Evolutionary conservation across 2,113 vertebrate species (phyloP).

Genomic region (Myiagra hebetior): DNA sequence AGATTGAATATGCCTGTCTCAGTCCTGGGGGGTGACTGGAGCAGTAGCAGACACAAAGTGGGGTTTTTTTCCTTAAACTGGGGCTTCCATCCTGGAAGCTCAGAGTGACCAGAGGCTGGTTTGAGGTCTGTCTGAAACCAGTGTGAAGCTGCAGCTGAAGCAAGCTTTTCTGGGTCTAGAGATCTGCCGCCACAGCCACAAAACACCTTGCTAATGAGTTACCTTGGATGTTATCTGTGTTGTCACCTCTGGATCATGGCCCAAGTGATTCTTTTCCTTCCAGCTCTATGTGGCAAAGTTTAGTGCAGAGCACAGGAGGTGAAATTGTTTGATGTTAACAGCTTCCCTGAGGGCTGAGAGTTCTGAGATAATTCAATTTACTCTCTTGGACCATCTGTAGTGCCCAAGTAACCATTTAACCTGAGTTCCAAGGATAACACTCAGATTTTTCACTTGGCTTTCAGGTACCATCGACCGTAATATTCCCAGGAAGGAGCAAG

Average conservation of each 20-base stretch:
- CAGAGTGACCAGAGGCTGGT: background rate
- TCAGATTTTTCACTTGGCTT: slow-evolving; percentile 4
- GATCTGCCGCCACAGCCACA: background rate
- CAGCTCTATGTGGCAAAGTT: background rate
- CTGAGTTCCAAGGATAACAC: background rate
- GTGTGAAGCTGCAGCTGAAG: background rate
- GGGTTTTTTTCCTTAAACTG: background rate
- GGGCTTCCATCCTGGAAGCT: background rate
- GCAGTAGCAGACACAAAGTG: background rate
- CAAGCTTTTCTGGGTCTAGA: background rate
- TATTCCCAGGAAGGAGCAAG: slow-evolving; percentile 39
- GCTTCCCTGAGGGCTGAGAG: background rate
- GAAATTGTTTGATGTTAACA: background rate
- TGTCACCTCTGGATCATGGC: background rate
- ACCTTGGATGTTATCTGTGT: background rate
- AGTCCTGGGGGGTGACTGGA: background rate
- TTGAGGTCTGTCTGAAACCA: background rate
- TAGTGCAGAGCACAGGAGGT: background rate
- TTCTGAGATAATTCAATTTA: background rate
- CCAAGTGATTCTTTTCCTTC: background rate
- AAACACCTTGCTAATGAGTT: background rate
- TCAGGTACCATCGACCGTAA: slow-evolving; percentile 96
- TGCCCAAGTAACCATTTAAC: background rate
- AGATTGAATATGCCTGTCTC: background rate
- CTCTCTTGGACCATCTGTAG: background rate